A percentile compares a stretch with the other conserved stretches of the same genome.
phyloP scores from a whole-genome alignment of 1,140 invertebrate genomes.

The Eriocheir sinensis region DNA sequence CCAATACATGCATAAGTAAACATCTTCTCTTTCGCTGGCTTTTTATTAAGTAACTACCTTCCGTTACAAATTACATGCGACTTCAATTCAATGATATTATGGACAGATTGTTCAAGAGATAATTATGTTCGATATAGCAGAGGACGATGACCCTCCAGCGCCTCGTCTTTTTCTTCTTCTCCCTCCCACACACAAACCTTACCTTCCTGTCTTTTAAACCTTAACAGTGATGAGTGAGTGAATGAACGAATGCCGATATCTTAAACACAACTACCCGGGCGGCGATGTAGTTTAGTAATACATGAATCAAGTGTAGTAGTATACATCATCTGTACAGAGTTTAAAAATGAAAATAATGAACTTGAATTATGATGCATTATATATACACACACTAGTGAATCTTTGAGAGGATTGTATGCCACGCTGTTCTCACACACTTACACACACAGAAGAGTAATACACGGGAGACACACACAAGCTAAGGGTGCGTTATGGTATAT shows the following conservation, averaged over 20 bases:
- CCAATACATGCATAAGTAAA: too few species aligned
- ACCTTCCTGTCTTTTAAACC: too few species aligned
- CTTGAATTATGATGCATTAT: too few species aligned
- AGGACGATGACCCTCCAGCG: neutral
- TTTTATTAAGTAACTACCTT: constrained; percentile 10
- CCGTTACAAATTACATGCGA: constrained; percentile 3
- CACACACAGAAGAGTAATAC: too few species aligned
- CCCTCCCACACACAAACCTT: too few species aligned
- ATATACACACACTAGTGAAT: too few species aligned
- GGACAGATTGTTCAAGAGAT: constrained; percentile 13
- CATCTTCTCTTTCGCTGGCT: neutral
- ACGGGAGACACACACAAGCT: too few species aligned
- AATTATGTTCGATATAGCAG: neutral
- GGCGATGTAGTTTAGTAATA: neutral
- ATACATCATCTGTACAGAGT: neutral
- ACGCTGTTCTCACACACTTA: too few species aligned
- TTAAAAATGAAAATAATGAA: too few species aligned
- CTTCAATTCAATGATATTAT: constrained; percentile 17
- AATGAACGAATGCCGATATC: constrained; percentile 11
- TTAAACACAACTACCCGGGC: neutral
- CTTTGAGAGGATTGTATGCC: too few species aligned
- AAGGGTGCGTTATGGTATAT: too few species aligned
- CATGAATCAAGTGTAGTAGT: constrained; percentile 7
- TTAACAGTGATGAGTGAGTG: constrained; percentile 2
- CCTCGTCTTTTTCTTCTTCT: too few species aligned